Evolutionary conservation across 2,888 invertebrate species (phyloP), one percentile per base, ranked within the genome.

Genomic region (Hermaeophaga mercurialis): DNA sequence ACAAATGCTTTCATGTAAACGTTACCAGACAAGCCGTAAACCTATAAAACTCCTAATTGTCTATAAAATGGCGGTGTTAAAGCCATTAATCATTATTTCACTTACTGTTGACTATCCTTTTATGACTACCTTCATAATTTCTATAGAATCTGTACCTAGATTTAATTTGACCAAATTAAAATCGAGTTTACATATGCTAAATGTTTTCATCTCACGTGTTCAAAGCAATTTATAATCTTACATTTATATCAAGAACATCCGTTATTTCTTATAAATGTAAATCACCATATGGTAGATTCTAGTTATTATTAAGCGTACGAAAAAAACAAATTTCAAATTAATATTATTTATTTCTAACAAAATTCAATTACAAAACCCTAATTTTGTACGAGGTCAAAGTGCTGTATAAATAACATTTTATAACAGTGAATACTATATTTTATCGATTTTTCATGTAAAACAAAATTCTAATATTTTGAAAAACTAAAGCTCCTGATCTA

Each of bases 401-500:
- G 31, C 12, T n/a, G 2, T 11, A 31, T 31, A 9, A 11, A 31
- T 11, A 9, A 31, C 11, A 31, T 31, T 31, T 3, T 31, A 12
- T 31, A 8, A 12, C 26, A 19, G 46, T 22, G 4, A 22, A 22
- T 22, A 22, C n/a, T n/a, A n/a, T n/a, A n/a, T n/a, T n/a, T n/a
- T n/a, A n/a, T n/a, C n/a, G n/a, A n/a, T n/a, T n/a, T n/a, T n/a
- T n/a, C n/a, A n/a, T n/a, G n/a, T n/a, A n/a, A n/a, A n/a, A n/a
- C n/a, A 22, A 22, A 22, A 22, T 22, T 22, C 6, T 22, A 6
- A 22, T 22, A 22, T 5, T 5, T 22, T 22, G 22, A 22, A 6
- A 22, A 6, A 5, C 22, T 22, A 22, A 22, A 6, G 4, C 22
- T 22, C 3, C 6, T 22, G 69, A 52, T 76, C 76, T 41, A 65